phyloP scores from a whole-genome alignment of 2,797 vertebrate genomes.

The Paratrypauchen microcephalus region DNA sequence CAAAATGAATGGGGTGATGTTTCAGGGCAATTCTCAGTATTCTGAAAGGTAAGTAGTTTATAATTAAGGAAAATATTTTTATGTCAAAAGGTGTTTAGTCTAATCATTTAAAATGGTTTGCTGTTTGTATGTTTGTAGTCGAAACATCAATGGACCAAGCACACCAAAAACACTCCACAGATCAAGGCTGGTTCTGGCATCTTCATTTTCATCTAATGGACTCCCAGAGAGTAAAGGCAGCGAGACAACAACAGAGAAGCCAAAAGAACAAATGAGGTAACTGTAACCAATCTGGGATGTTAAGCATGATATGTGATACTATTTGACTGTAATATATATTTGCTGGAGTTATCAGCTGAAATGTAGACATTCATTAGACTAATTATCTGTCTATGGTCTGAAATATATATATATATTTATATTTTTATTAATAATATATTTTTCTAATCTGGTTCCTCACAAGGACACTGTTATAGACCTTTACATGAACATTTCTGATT shows the following conservation, averaged over 20 bases:
- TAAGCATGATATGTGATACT: background rate
- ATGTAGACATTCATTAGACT: too few species aligned
- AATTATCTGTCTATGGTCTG: too few species aligned
- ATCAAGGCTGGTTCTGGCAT: constrained; percentile 83
- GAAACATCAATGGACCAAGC: constrained; percentile 88
- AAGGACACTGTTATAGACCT: too few species aligned
- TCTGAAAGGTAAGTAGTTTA: constrained; percentile 82
- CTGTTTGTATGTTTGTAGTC: constrained; percentile 45
- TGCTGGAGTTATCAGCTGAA: too few species aligned
- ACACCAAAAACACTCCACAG: constrained; percentile 85
- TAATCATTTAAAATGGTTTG: background rate
- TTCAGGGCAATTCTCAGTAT: constrained; percentile 89
- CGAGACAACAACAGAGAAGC: constrained; percentile 62
- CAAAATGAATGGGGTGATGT: constrained; percentile 97
- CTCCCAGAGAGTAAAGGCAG: constrained; percentile 85
- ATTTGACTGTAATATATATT: too few species aligned
- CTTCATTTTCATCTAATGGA: constrained; percentile 88
- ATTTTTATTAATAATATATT: too few species aligned
- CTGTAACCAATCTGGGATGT: constrained; percentile 1
- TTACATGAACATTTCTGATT: background rate
- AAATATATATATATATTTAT: too few species aligned
- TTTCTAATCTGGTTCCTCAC: too few species aligned
- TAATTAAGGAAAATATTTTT: constrained; percentile 21
- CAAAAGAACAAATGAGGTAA: constrained; percentile 73
- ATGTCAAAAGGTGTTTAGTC: background rate